Conservation (phyloP, 1,140 invertebrate species). For the Brachionus sp. region DNA sequence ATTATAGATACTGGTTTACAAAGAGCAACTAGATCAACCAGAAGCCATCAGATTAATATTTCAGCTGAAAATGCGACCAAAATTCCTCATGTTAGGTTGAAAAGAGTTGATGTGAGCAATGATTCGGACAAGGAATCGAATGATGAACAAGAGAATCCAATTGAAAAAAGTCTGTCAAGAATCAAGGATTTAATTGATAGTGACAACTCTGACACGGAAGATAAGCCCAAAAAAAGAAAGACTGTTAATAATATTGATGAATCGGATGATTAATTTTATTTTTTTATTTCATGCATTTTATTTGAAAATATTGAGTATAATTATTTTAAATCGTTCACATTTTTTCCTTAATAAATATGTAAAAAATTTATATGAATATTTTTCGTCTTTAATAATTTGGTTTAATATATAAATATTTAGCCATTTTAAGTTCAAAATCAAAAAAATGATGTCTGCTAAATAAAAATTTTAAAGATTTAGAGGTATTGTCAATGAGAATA, state of each 20-base stretch:
- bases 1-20: not conserved
- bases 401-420: too few species aligned
- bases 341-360: not conserved
- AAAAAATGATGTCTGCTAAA: too few species aligned
- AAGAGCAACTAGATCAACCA: not conserved
- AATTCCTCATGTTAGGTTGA: constrained; percentile 25
- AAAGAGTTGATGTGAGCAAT: not conserved
- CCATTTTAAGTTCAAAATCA: too few species aligned
- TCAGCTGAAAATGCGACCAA: not conserved
- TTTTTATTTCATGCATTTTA: not conserved
- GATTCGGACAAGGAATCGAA: not conserved
- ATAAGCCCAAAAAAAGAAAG: not conserved
- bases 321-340: not conserved
- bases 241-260: not conserved
- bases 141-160: not conserved
- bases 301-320: not conserved
- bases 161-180: not conserved
- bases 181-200: constrained; percentile 37
- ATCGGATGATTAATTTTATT: constrained; percentile 12
- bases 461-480: too few species aligned
- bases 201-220: not conserved
- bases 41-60: not conserved
- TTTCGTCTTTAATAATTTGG: too few species aligned
- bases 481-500: too few species aligned
- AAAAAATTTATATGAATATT: not conserved